Evolutionary conservation across 2,797 vertebrate species (phyloP).

Genomic region (Anabacerthia variegaticeps): DNA sequence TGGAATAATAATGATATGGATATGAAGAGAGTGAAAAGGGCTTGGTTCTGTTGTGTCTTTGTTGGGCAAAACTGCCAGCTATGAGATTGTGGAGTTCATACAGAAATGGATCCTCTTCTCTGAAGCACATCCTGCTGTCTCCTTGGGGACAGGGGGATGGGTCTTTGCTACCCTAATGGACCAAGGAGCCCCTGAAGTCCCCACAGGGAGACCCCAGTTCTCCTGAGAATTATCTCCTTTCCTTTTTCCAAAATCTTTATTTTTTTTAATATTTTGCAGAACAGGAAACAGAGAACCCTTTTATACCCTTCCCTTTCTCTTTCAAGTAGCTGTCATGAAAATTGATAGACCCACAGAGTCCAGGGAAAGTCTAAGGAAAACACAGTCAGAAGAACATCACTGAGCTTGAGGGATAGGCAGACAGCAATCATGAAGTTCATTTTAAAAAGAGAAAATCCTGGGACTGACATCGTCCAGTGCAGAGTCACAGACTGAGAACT

Average conservation of each 20-base stretch:
- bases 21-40: neutral
- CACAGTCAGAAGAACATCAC: neutral
- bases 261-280: neutral
- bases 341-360: neutral
- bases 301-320: neutral
- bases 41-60: neutral
- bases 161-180: neutral
- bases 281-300: neutral
- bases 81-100: neutral
- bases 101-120: neutral
- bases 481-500: neutral
- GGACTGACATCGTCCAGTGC: too few species aligned
- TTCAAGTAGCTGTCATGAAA: neutral
- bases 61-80: neutral
- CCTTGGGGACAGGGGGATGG: fast-evolving
- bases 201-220: fast-evolving
- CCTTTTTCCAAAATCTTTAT: neutral
- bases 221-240: neutral
- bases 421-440: neutral
- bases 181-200: neutral
- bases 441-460: neutral
- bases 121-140: neutral
- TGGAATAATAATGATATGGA: neutral
- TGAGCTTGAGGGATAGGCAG: neutral
- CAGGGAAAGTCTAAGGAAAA: neutral